Evolutionary conservation across 2,797 vertebrate species (phyloP).

Genomic region (Poeciliopsis presidionis): DNA sequence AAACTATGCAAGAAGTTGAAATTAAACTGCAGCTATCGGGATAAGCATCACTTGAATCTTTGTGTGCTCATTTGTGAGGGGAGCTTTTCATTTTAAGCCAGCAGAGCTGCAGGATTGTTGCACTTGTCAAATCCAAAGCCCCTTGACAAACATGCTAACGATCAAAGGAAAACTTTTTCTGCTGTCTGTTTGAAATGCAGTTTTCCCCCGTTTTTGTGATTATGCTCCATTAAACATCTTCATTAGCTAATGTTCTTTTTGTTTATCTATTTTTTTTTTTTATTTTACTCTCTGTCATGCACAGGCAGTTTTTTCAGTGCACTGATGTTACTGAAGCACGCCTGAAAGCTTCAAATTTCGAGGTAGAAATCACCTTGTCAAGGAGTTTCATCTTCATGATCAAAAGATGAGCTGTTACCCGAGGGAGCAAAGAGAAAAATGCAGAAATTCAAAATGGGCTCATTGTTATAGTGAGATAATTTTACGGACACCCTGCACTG

Average conservation of each 20-base stretch:
- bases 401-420: conserved; percentile 18
- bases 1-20: conserved; percentile 34
- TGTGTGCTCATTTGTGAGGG: conserved; percentile 54
- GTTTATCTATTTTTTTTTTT: not conserved
- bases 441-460: conserved; percentile 20
- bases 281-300: conserved; percentile 20
- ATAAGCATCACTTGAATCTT: conserved; percentile 57
- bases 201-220: conserved; percentile 24
- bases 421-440: conserved; percentile 14
- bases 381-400: conserved; percentile 27
- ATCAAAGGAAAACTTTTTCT: conserved; percentile 55
- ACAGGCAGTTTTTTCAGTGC: conserved; percentile 13
- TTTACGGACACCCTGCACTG: conserved; percentile 18
- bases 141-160: conserved; percentile 63
- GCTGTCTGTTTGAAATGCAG: conserved; percentile 34
- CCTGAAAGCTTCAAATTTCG: conserved; percentile 31
- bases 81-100: conserved; percentile 55
- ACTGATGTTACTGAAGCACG: conserved; percentile 17
- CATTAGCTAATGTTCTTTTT: conserved; percentile 8
- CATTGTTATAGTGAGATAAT: conserved; percentile 19
- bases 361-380: conserved; percentile 25
- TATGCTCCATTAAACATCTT: conserved; percentile 38
- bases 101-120: conserved; percentile 53
- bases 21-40: conserved; percentile 49
- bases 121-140: conserved; percentile 59